These are phyloP conservation scores for Danio kyathit DNA, from an alignment of 2,797 vertebrate genomes.

Conservation along the genomic window DNA sequence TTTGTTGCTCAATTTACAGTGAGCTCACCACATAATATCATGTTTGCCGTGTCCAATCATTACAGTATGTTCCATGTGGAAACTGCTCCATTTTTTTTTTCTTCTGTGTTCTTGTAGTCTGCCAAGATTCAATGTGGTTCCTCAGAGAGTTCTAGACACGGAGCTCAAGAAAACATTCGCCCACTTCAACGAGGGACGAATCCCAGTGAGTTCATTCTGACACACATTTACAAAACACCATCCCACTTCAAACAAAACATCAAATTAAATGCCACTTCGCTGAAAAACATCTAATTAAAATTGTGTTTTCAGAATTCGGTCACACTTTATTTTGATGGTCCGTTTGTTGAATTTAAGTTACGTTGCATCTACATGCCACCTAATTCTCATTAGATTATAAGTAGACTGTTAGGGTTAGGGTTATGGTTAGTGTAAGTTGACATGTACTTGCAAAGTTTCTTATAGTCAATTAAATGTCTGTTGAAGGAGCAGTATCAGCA, in stretches of 20 bases:
- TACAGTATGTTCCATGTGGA: neutral
- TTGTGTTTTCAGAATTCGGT: neutral
- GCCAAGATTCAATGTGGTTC: slow-evolving; percentile 86
- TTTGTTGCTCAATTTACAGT: neutral
- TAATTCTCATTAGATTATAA: too few species aligned
- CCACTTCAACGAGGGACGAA: slow-evolving; percentile 90
- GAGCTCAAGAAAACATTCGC: slow-evolving; percentile 90
- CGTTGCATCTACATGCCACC: too few species aligned
- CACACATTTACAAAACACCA: neutral
- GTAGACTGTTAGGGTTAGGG: too few species aligned
- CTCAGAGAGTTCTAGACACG: slow-evolving; percentile 87
- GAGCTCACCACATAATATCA: slow-evolving; percentile 31
- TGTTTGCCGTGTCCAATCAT: slow-evolving; percentile 13
- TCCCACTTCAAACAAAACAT: neutral
- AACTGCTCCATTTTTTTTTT: neutral
- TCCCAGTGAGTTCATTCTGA: slow-evolving; percentile 81
- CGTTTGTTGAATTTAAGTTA: too few species aligned
- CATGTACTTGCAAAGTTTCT: too few species aligned
- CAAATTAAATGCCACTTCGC: neutral
- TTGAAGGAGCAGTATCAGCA: too few species aligned
- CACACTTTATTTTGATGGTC: too few species aligned
- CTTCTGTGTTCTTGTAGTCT: slow-evolving; percentile 74
- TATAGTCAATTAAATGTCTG: too few species aligned
- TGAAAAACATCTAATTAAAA: too few species aligned
- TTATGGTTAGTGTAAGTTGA: too few species aligned